Evolutionary conservation across 1,140 invertebrate species (phyloP), one percentile per base, ranked within the genome.

Genomic region (Orius insidiosus): DNA sequence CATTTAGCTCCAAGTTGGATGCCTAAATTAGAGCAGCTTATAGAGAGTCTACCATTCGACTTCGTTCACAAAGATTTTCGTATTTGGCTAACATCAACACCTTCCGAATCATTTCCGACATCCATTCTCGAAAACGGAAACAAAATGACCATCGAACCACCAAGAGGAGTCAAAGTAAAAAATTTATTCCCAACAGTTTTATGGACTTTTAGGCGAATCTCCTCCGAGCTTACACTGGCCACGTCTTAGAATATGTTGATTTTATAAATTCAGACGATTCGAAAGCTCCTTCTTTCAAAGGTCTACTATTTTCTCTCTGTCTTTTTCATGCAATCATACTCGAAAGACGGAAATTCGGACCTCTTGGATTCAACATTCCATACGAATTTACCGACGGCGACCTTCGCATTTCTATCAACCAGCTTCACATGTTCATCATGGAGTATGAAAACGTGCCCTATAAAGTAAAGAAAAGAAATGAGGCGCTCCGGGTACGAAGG

Each of bases 381-480:
- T 81, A 83, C 54, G 78, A 80, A 54, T 84, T 81, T 57, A 80
- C 78, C 37, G 75, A 78, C 50, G 78, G 77, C 1, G 80, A 84
- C 63, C 60, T 84, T 14, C 63, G 71, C 49, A 82, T 83, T 51
- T 80, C 76, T 49, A 68, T 80, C 24, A 70, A 70, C 3, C 79
- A 83, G 57, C 58, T 84, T 13, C 63, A 71, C 41, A 76, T 78
- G 70, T 78, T 77, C 54, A 55, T 78, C 3, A 56, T 70, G 51
- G 71, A 79, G 54, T 78, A 78, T 53, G 54, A 61, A 33, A 63
- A 69, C n/a, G 63, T 76, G 13, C 75, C 76, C n/a, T 78, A 69
- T 50, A 74, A 77, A 64, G 70, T 72, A 47, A 49, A 15, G n/a
- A n/a, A n/a, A n/a, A n/a, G n/a, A n/a, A n/a, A n/a, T n/a, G n/a